These are phyloP conservation scores for mouse (Mus musculus) DNA, from an alignment of 2,113 vertebrate species.

Conservation along the genomic window DNA sequence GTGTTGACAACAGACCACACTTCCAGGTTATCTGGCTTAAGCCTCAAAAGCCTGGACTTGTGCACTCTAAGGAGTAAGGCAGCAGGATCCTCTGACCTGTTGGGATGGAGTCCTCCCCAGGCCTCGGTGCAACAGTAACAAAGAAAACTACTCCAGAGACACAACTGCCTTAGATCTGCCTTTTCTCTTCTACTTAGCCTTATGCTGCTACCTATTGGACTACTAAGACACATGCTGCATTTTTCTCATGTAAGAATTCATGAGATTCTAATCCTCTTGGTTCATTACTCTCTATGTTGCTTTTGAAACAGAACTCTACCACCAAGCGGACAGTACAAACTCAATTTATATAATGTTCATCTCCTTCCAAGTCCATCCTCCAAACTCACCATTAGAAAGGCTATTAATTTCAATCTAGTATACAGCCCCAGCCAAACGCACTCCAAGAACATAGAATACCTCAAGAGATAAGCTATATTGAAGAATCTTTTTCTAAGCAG, in stretches of 20 bases:
- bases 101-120: too few relatives aligned
- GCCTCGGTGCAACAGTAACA: too few relatives aligned
- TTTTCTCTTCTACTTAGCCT: conserved; percentile 12
- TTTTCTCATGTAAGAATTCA: conserved; percentile 48
- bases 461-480: conserved; percentile 17
- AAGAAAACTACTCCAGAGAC: not conserved
- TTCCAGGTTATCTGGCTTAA: not conserved
- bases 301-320: conserved; percentile 67
- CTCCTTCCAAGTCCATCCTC: conserved; percentile 24
- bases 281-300: not conserved
- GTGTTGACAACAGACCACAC: not conserved
- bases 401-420: conserved; percentile 45
- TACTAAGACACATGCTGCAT: not conserved
- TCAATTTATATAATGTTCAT: conserved; percentile 2
- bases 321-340: conserved; percentile 67
- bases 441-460: conserved; percentile 7
- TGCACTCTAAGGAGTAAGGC: conserved; percentile 39
- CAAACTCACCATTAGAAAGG: conserved; percentile 29
- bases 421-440: not conserved
- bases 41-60: not conserved
- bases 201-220: not conserved
- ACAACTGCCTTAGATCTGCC: not conserved
- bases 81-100: too few relatives aligned
- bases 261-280: conserved; percentile 36
- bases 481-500: not conserved